A percentile compares a stretch with the other conserved stretches of the same genome.
Evolutionary conservation across 1,140 invertebrate species (phyloP).

Genomic region (Hyles vespertilio): DNA sequence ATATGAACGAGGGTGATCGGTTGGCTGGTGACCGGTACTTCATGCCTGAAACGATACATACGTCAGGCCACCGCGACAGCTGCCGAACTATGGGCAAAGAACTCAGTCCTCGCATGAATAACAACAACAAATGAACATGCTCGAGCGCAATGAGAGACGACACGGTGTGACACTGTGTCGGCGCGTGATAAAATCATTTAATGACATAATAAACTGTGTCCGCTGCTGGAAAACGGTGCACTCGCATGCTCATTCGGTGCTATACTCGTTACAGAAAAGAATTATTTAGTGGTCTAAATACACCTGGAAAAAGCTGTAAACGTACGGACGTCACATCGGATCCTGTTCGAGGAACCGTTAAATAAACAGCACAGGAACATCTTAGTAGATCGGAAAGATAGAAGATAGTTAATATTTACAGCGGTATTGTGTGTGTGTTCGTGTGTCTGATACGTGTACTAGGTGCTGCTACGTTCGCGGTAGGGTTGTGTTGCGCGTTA

Average conservation of each 20-base stretch:
- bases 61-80: slow-evolving; percentile 46
- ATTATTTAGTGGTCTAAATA: slow-evolving; percentile 33
- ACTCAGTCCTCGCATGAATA: slow-evolving; percentile 30
- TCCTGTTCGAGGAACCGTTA: slow-evolving; percentile 2
- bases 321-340: slow-evolving; percentile 17
- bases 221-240: slow-evolving; percentile 33
- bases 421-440: slow-evolving; percentile 12
- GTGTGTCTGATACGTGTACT: slow-evolving; percentile 3
- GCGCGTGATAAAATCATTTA: slow-evolving; percentile 5
- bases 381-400: slow-evolving; percentile 16
- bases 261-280: slow-evolving; percentile 35
- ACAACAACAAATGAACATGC: slow-evolving; percentile 68
- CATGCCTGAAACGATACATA: slow-evolving; percentile 90
- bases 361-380: slow-evolving; percentile 5
- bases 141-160: slow-evolving; percentile 35
- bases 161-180: slow-evolving; percentile 1
- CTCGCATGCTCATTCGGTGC: slow-evolving; percentile 65
- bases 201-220: slow-evolving; percentile 16
- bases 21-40: slow-evolving; percentile 96
- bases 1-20: slow-evolving; percentile 97
- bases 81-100: slow-evolving; percentile 35
- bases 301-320: slow-evolving; percentile 32
- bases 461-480: background rate
- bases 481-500: slow-evolving; percentile 54
- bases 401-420: slow-evolving; percentile 27